Base-by-base conservation (phyloP, 2,797 vertebrate genomes). In the Kryptopterus vitreolus region DNA sequence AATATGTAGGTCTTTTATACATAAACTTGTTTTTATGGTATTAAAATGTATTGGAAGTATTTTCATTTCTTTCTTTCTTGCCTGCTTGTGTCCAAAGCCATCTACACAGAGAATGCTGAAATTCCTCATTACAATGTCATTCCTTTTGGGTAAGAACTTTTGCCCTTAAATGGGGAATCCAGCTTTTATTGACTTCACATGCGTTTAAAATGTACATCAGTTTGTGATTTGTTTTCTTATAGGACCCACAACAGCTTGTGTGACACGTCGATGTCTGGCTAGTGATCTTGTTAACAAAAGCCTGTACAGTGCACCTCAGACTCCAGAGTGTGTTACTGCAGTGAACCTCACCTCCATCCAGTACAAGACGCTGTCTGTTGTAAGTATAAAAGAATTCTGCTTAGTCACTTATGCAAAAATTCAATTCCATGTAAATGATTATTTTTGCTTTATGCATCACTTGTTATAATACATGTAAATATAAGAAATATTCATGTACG, bases 291-390 rank as follows among this genome's bases (percentile, higher is more conserved):
- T 91, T 9, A 9, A 52, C 0, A 85, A 83, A 79, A 18, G 52
- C 0, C 22, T 35, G 7, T 0, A 75, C 16, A 88, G 90, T 66
- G 88, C 91, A 46, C 93, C 92, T 5, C 92, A 93, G 86, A 0
- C 4, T 53, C 15, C 85, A 1, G 79, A 83, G 33, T 94, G 93
- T 77, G 78, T 59, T n/a, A 70, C 81, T 0, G 0, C 0, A 0
- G 78, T 93, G 29, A 0, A 31, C 0, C 87, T 93, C 65, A 87
- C 90, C 1, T 66, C 84, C 4, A 82, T 93, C 1, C 79, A 86
- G 69, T 94, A 93, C 68, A 84, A 91, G 53, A 94, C 90, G 2
- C 73, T 93, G 22, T 79, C 86, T 31, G 91, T 92, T 15, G 93
- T 93, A 86, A 90, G 92, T 91, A 73, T 63, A 24, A 61, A 68